Base-by-base conservation (phyloP, 2,888 invertebrate species). In the Limulus polyphemus region DNA sequence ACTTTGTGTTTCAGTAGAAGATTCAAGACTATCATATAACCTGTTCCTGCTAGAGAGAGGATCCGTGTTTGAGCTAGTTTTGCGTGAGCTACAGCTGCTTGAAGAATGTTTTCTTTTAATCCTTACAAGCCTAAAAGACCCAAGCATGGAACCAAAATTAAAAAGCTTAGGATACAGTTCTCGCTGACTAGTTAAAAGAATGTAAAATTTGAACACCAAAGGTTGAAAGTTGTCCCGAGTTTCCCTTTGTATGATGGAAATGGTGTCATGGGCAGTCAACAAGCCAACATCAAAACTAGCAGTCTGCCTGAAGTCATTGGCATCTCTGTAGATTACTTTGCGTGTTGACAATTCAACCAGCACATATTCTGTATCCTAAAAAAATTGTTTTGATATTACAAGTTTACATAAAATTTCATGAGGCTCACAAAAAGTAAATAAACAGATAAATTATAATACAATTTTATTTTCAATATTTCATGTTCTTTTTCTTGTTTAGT, bases 201-300 rank as follows among this genome's bases (percentile, higher is more conserved):
- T 76, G 72, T 82, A 84, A 72, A 81, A 84, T 71, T 81, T 81
- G 48, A 84, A 75, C 64, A 78, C 76, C 13, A 83, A 75, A 56
- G 76, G 71, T 58, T 77, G 57, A 32, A 0, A 32, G 61, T 67
- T 55, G 67, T 71, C 61, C 64, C 65, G 52, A 57, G 64, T 69
- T 9, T 54, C 17, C 10, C 32, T 47, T 7, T 17, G 16, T 14
- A 60, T 62, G n/a, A 61, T n/a, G 13, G 62, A 54, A 12, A 57
- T 46, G 13, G 68, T 63, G 62, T 79, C 77, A 68, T 83, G 82
- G n/a, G 83, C 80, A 49, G 86, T 82, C 14, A 86, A 80, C 51
- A 86, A 75, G 0, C 84, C 83, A 16, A 85, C 80, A 70, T 84
- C 83, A 73, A 85, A 85, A 71, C 84, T 84, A 66, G 85, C 84